Conservation (phyloP, 2,113 vertebrate genomes). For the Podarcis muralis region DNA sequence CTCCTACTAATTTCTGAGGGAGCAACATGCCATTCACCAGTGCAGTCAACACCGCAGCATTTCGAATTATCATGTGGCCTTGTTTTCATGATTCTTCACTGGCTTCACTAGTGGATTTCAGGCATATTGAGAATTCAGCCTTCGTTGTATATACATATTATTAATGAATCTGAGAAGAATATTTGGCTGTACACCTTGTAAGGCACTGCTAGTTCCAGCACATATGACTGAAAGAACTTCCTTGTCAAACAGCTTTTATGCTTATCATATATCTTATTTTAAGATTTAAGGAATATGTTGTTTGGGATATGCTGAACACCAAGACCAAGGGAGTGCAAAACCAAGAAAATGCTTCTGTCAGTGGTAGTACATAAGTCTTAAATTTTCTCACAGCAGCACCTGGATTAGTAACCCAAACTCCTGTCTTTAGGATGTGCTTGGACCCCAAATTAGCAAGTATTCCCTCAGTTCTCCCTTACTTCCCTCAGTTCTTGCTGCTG, state of each 20-base stretch:
- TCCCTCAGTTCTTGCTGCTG: not conserved
- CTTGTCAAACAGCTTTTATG: not conserved
- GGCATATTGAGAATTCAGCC: not conserved
- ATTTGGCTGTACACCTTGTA: not conserved
- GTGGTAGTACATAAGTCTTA: not conserved
- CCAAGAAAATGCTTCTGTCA: not conserved
- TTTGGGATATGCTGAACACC: not conserved
- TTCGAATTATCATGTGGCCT: not conserved
- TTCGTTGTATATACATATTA: not conserved
- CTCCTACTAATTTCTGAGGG: not conserved
- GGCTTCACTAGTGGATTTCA: not conserved
- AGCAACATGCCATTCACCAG: not conserved
- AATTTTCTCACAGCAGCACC: not conserved
- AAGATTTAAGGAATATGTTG: not conserved
- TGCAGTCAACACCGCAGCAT: not conserved
- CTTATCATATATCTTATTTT: not conserved
- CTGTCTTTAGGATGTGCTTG: not conserved
- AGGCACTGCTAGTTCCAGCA: not conserved
- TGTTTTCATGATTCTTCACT: not conserved
- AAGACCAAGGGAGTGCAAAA: not conserved
- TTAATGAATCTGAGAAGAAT: not conserved
- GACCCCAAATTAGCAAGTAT: not conserved
- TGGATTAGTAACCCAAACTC: not conserved
- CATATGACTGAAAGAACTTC: not conserved
- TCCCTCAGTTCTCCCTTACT: not conserved